These are phyloP conservation scores for Xiphorhynchus erythropygius DNA, from an alignment of 2,797 vertebrate genomes.

Conservation along the genomic window DNA sequence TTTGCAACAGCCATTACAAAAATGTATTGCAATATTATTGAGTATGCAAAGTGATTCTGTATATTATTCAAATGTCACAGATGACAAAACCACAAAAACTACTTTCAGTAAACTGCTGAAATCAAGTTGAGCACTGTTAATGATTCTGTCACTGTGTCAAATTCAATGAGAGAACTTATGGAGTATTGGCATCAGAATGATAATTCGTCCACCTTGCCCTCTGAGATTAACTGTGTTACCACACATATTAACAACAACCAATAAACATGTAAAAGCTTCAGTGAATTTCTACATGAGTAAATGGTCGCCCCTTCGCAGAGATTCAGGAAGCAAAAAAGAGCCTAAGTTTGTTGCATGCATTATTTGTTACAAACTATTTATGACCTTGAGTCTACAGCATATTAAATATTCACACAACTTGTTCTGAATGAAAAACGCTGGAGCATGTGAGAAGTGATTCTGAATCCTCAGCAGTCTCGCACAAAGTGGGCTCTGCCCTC, in stretches of 20 bases:
- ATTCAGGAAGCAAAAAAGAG: neutral
- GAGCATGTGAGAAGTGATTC: neutral
- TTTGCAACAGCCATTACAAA: neutral
- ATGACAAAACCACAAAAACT: neutral
- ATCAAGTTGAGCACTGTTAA: neutral
- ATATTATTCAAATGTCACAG: neutral
- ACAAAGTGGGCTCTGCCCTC: neutral
- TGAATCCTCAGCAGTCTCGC: neutral
- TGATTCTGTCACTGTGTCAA: neutral
- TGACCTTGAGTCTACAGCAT: neutral
- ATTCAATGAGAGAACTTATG: neutral
- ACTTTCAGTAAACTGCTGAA: neutral
- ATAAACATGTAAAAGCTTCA: neutral
- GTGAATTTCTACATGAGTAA: neutral
- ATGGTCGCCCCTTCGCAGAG: neutral
- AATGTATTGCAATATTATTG: neutral
- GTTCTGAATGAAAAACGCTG: neutral
- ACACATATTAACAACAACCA: neutral
- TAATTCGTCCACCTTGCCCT: neutral
- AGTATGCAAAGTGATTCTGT: neutral
- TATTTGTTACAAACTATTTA: neutral
- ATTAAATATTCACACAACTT: slow-evolving; percentile 19
- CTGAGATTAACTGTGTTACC: neutral
- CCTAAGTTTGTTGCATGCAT: neutral
- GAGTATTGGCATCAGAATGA: neutral